Percentiles rank a stretch among this genome's conserved stretches.
phyloP scores from a whole-genome alignment of 2,888 invertebrate species.

The Tetheella fluctuosa region DNA sequence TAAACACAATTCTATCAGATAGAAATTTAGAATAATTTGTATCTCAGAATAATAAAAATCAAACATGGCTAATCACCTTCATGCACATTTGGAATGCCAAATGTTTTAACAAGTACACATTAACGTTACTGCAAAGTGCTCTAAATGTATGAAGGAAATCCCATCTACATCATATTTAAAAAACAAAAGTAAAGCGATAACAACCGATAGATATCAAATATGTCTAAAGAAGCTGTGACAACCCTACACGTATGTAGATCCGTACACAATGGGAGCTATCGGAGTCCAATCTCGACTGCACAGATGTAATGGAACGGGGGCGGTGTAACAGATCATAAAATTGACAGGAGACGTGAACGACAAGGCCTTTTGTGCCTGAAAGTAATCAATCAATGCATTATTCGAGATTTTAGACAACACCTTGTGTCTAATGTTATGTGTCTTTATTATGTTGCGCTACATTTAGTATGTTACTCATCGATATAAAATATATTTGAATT shows the following conservation, averaged over 20 bases:
- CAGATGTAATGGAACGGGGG: constrained; percentile 53
- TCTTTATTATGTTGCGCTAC: neutral
- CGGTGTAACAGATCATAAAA: constrained; percentile 42
- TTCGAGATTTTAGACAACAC: constrained; percentile 4
- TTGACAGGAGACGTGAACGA: constrained; percentile 15
- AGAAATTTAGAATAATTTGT: too few species aligned
- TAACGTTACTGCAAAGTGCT: neutral
- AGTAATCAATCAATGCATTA: constrained; percentile 34
- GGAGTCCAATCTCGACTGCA: constrained; percentile 49
- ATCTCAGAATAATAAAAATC: neutral
- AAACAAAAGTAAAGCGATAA: neutral
- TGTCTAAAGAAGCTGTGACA: constrained; percentile 22
- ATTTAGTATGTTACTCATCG: neutral
- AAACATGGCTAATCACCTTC: neutral
- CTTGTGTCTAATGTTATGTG: neutral
- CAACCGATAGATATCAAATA: neutral
- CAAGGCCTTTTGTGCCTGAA: constrained; percentile 19
- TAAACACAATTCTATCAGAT: too few species aligned
- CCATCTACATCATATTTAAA: too few species aligned
- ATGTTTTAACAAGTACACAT: too few species aligned
- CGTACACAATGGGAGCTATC: constrained; percentile 64
- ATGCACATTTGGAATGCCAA: too few species aligned
- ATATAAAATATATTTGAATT: neutral
- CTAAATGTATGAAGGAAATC: too few species aligned
- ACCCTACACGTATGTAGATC: constrained; percentile 40